Conservation (phyloP, 2,113 vertebrate genomes). For the Sebastes schlegelii region DNA sequence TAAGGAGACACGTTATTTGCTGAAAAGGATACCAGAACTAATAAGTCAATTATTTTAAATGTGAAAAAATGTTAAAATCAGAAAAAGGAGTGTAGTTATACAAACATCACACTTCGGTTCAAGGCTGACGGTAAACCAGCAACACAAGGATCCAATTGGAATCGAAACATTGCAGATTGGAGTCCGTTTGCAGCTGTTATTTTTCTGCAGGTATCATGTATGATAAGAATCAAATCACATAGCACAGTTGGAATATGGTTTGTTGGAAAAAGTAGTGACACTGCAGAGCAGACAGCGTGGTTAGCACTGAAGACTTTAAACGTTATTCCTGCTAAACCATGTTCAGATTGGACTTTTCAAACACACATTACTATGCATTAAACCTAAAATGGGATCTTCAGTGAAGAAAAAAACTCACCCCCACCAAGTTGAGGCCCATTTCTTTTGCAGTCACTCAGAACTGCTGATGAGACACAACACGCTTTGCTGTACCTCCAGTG, state of each 20-base stretch:
- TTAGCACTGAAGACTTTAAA: constrained; percentile 8
- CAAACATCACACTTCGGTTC: neutral
- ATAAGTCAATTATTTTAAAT: neutral
- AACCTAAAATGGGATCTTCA: constrained; percentile 46
- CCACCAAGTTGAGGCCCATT: constrained; percentile 28
- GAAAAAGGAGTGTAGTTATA: neutral
- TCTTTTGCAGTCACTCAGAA: constrained; percentile 59
- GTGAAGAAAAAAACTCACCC: constrained; percentile 9
- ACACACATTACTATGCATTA: constrained; percentile 46
- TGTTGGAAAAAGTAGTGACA: neutral
- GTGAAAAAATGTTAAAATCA: neutral
- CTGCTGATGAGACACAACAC: constrained; percentile 69
- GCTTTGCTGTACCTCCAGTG: constrained; percentile 33
- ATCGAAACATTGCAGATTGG: neutral
- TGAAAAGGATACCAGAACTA: too few species aligned
- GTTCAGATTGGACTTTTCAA: constrained; percentile 38
- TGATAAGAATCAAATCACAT: neutral
- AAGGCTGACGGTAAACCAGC: neutral
- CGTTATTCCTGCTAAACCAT: constrained; percentile 4
- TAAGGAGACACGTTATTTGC: too few species aligned
- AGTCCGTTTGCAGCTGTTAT: too few species aligned
- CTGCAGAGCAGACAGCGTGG: neutral
- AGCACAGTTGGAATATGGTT: neutral
- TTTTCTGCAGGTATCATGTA: too few species aligned
- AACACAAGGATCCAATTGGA: neutral